These are phyloP conservation scores for Anguilla anguilla DNA, from an alignment of 2,797 vertebrate species.

Conservation along the genomic window DNA sequence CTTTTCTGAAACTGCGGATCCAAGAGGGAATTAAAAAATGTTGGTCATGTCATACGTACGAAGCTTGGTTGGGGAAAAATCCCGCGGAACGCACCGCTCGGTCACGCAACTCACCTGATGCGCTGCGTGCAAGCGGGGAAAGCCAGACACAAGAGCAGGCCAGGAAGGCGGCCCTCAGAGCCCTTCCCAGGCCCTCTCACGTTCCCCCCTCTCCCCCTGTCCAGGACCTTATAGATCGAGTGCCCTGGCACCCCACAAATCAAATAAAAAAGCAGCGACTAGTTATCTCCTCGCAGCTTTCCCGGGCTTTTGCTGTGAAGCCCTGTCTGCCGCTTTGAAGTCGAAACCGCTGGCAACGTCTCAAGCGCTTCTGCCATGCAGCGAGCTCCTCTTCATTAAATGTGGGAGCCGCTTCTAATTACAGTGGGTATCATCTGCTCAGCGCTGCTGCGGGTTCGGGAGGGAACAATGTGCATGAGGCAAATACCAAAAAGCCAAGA, in stretches of 20 bases:
- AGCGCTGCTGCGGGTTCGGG: conserved; percentile 50
- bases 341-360: conserved; percentile 74
- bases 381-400: conserved; percentile 72
- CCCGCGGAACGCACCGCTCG: conserved; percentile 48
- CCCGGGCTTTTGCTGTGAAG: conserved; percentile 66
- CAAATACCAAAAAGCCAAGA: conserved; percentile 53
- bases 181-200: conserved; percentile 54
- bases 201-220: conserved; percentile 63
- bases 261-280: conserved; percentile 74
- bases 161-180: conserved; percentile 45
- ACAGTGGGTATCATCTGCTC: conserved; percentile 55
- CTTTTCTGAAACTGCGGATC: neutral
- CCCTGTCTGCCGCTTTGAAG: conserved; percentile 81
- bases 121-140: conserved; percentile 39
- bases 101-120: conserved; percentile 49
- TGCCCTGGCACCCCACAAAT: conserved; percentile 72
- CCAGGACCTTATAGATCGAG: conserved; percentile 57
- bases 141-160: neutral
- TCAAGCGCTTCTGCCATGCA: conserved; percentile 67
- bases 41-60: neutral
- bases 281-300: conserved; percentile 79
- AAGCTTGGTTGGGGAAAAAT: conserved; percentile 39
- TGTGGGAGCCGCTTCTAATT: conserved; percentile 73
- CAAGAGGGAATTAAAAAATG: conserved; percentile 33
- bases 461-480: conserved; percentile 59